Conservation (phyloP, 2,888 invertebrate genomes). For the Frankliniella intonsa region DNA sequence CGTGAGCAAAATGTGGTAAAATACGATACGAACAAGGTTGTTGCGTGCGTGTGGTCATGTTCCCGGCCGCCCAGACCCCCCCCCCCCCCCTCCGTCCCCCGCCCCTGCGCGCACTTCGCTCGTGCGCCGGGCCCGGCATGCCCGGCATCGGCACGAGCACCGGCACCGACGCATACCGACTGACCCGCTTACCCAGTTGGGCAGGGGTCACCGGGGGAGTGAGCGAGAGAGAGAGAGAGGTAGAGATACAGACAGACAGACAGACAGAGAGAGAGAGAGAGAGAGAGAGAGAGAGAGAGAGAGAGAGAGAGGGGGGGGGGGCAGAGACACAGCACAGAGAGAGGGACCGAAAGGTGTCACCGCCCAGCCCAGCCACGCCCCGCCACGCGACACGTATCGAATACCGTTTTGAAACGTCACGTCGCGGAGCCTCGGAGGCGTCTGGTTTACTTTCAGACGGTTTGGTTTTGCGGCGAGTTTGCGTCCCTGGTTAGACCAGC, state of each 20-base stretch:
- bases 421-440: too few relatives aligned
- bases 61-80: too few relatives aligned
- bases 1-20: too few relatives aligned
- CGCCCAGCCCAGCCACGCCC: neutral
- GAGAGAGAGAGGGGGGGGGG: conserved; percentile 1
- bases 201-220: conserved; percentile 16
- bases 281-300: conserved; percentile 22
- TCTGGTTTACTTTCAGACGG: too few relatives aligned
- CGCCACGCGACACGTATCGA: neutral
- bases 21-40: too few relatives aligned
- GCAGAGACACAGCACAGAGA: conserved; percentile 18
- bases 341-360: neutral
- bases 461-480: too few relatives aligned
- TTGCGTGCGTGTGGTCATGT: too few relatives aligned
- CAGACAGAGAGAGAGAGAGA: conserved; percentile 1
- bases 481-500: too few relatives aligned
- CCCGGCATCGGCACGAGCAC: too few relatives aligned
- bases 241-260: conserved; percentile 31
- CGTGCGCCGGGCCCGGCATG: too few relatives aligned
- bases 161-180: neutral
- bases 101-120: too few relatives aligned
- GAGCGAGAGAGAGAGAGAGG: conserved; percentile 22
- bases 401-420: neutral
- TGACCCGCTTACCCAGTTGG: conserved; percentile 6
- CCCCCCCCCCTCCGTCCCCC: too few relatives aligned